A percentile compares a stretch with the other conserved stretches of the same genome.
phyloP scores from a whole-genome alignment of 2,113 vertebrate genomes.

The Forbesichthys agassizii region DNA sequence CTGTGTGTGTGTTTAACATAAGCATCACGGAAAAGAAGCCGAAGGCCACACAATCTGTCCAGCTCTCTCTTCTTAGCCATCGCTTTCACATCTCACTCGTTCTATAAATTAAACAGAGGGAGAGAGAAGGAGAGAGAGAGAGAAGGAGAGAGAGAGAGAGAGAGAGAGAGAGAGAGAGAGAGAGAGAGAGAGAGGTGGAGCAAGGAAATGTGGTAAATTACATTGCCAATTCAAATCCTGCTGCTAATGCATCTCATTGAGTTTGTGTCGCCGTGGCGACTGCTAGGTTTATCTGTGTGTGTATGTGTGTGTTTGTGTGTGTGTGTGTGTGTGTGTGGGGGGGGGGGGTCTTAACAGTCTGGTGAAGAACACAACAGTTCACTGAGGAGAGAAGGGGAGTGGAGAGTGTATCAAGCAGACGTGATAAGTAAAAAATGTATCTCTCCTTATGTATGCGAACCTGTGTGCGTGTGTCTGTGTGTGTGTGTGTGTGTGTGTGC shows the following conservation, averaged over 20 bases:
- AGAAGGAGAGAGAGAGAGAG: constrained; percentile 46
- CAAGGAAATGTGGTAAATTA: constrained; percentile 85
- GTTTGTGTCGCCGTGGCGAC: constrained; percentile 72
- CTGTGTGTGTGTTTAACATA: constrained; percentile 77
- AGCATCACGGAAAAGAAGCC: constrained; percentile 71
- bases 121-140: constrained; percentile 23
- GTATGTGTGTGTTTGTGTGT: constrained; percentile 23
- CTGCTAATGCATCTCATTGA: constrained; percentile 94
- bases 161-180: no score
- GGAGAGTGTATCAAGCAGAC: no score
- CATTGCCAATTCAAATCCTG: constrained; percentile 88
- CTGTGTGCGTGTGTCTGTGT: not conserved
- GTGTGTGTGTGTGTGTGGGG: not conserved
- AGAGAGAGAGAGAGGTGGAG: constrained; percentile 48
- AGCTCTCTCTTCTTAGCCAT: no score
- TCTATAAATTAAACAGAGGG: constrained; percentile 86
- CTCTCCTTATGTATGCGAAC: no score
- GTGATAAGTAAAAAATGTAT: no score
- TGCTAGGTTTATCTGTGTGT: constrained; percentile 83
- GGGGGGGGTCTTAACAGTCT: not conserved
- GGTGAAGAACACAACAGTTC: no score
- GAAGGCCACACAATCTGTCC: constrained; percentile 45
- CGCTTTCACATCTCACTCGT: constrained; percentile 56
- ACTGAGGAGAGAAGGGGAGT: no score
- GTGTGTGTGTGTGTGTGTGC: not conserved